phyloP scores from a whole-genome alignment of 92 coral and sea anemone genomes.

The Umimayanthus chanpuru region DNA sequence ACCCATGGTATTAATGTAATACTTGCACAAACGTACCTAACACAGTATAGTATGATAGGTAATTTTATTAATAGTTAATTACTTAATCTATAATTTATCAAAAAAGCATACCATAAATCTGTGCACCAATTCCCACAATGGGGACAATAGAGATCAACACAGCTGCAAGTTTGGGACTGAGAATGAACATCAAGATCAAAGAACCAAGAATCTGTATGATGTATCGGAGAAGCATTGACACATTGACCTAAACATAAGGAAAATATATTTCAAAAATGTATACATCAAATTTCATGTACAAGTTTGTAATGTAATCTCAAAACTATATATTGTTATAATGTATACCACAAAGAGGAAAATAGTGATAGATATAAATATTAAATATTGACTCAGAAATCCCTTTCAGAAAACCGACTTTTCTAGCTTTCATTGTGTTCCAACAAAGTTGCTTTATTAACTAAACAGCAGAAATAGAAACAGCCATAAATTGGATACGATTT shows the following conservation, averaged over 20 bases:
- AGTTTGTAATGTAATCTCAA: background rate
- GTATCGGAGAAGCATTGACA: conserved; percentile 91
- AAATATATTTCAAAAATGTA: background rate
- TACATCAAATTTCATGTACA: background rate
- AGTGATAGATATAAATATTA: too few species aligned
- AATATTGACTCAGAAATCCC: too few species aligned
- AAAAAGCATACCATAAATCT: conserved; percentile 76
- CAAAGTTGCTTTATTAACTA: too few species aligned
- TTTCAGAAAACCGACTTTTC: too few species aligned
- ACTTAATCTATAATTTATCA: background rate
- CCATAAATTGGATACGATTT: too few species aligned
- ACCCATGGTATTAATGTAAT: too few species aligned
- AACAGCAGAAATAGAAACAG: too few species aligned
- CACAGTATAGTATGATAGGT: too few species aligned
- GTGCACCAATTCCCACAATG: conserved; percentile 92
- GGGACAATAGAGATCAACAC: conserved; percentile 92
- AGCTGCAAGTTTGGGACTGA: conserved; percentile 88
- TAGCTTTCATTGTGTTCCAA: background rate
- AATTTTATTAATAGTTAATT: background rate
- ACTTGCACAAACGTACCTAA: too few species aligned
- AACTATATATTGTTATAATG: too few species aligned
- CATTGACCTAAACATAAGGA: conserved; percentile 69
- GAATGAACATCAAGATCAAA: conserved; percentile 87
- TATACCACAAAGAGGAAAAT: too few species aligned
- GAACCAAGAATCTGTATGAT: conserved; percentile 89